Evolutionary conservation across 2,888 invertebrate genomes (phyloP), one percentile per base, ranked within the genome.

Genomic region (Nomada lathburiana): DNA sequence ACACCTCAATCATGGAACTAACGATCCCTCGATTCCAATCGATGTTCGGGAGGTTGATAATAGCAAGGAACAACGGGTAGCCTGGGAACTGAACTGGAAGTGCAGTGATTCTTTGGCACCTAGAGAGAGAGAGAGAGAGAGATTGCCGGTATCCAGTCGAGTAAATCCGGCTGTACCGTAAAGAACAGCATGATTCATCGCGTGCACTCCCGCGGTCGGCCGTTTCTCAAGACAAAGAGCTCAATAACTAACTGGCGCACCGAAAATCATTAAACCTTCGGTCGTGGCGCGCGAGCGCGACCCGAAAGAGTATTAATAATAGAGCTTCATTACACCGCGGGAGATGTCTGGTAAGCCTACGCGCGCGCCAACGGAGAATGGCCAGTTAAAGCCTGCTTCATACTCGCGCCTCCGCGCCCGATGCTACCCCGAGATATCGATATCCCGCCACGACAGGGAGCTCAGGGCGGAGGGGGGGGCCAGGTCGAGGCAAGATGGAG

Each of bases 351-450:
- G 59, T 50, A 52, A 72, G 55, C 76, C 77, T 78, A 72, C 62
- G 64, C 77, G 69, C 53, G 53, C 20, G 26, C 57, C 26, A 36
- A 36, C 23, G 26, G 62, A 67, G 76, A 47, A 42, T 71, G 63
- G 73, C 44, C 68, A 63, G 68, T 81, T 84, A 78, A 85, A 86
- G 77, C 76, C 55, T 63, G 81, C 77, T 82, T 85, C 76, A 67
- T 80, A 82, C 79, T 72, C 76, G 74, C 74, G 73, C 65, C 81
- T 85, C 55, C 20, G 59, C 72, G 52, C 64, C 26, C 80, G 85
- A 87, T 86, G 72, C 70, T 73, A 83, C 76, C 77, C 67, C 55
- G 70, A 84, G 89, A 89, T 89, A 90, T 91, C 89, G 86, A 89
- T 90, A 88, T 85, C 87, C 84, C 76, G 57, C 44, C 29, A 68